Evolutionary conservation across 2,113 vertebrate species (phyloP), one percentile per base, ranked within the genome.

Genomic region (Epinephelus lanceolatus): DNA sequence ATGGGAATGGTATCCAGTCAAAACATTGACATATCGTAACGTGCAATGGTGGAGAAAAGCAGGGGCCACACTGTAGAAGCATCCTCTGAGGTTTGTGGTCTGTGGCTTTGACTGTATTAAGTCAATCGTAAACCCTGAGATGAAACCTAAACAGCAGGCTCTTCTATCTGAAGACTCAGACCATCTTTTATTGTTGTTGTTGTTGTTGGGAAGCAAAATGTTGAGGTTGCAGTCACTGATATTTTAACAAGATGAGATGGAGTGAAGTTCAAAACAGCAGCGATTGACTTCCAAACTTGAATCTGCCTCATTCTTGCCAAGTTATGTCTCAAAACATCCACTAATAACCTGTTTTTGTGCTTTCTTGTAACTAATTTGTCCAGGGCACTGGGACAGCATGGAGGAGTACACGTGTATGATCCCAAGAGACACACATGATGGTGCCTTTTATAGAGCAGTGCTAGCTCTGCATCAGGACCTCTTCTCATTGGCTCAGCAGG

Each of bases 351-450:
- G 2, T 51, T 80, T 18, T 45, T 45, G 42, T 45, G 42, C 8
- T 45, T 45, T 51, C 15, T 51, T 51, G 49, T 62, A 15, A 40
- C 2, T 0, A 63, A 25, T 51, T 4, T 71, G 14, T 51, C 13
- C 87, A 99, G 98, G 97, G 25, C 98, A 99, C 88, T 99, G 98
- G 98, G 98, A 99, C 88, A 99, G 98, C 92, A 99, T 99, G 98
- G 98, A 99, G 71, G 98, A 99, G 76, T 99, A 99, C 6, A 99
- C 98, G 0, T 99, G 98, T 85, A 98, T 99, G 97, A 99, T 99
- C 75, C 98, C 98, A 1, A 96, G 98, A 88, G 98, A 99, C 79
- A 99, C 98, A 9, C 98, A 99, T 0, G 98, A 99, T 4, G 98
- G 98, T 0, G 98, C 98, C 6, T 99, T 99, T 91, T 99, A 99